Base-by-base conservation (phyloP, 1,140 invertebrate genomes). In the Pachypsylla venusta region DNA sequence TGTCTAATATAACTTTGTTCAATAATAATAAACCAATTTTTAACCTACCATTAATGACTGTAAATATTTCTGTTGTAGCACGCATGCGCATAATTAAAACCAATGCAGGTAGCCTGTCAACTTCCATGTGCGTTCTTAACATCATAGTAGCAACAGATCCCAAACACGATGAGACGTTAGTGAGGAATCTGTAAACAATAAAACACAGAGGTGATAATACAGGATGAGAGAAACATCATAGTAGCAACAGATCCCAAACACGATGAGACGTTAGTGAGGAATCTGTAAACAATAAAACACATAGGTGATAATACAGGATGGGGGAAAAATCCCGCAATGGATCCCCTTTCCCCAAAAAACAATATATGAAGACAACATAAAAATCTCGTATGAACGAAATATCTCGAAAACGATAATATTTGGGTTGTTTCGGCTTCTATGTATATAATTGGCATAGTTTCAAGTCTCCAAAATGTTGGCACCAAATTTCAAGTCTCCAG, bases 41-140 rank as follows among this genome's bases (percentile, higher is more conserved):
- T 42, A 60, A 59, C 72, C 71, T 66, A 84, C 83, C 87, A 73
- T 87, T 80, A 63, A 93, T 84, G 67, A 93, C 85, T 64, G 84
- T 86, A 68, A 89, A 82, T 65, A 95, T 84, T 74, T 95, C 91
- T 16, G 85, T 89, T 58, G 84, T 83, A 30, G 89, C 85, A 67
- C 91, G 79, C 66, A 86, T 84, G 66, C 88, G 80, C 73, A 89
- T 90, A 60, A 96, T 87, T 64, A 96, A 79, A 68, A 95, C 79
- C 55, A 96, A 77, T 48, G 88, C 81, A 28, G 93, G 93, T 69
- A 95, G 76, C 62, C 83, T 81, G 68, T 95, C 89, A 62, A 86
- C 74, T 55, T 85, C 83, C 65, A 93, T 87, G 57, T 56, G 56
- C 74, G 81, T 85, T 68, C 85, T 77, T 61, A 94, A 80, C 64